Base-by-base conservation (phyloP, 2,797 vertebrate species). In the Pterois miles region DNA sequence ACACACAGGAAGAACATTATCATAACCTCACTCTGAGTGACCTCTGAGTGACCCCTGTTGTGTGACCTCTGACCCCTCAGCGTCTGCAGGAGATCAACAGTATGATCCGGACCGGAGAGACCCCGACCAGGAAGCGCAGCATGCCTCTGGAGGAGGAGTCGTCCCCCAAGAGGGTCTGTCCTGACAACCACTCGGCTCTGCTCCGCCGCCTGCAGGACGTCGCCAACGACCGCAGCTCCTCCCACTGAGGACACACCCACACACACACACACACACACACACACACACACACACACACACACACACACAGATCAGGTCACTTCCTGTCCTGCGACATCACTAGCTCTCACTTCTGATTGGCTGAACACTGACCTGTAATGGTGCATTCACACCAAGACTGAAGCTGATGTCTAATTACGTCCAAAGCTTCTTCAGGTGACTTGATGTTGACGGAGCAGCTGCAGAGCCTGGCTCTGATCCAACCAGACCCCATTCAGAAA, bases 101-200 rank as follows among this genome's bases (percentile, higher is more conserved):
- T 75, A 98, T 99, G 98, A 96, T 99, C 72, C 94, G 95, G 82
- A 98, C 96, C 1, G 97, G 97, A 50, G 97, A 98, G 89, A 97
- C 96, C 0, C 97, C 97, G 5, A 95, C 95, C 4, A 97, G 97
- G 95, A 99, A 99, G 93, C 96, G 97, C 76, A 95, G 96, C 78
- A 92, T 96, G 76, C 38, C 96, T 16, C 96, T 97, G 74, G 98
- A 98, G 4, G 96, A 96, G 14, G 95, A 94, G 9, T 93, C 95
- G 0, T 97, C 97, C 0, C 96, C 97, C 11, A 99, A 99, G 91
- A 93, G 97, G 2, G 94, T 97, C 14, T 98, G 98, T 78, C 96
- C 96, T 7, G 97, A 98, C 91, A 97, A 96, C 53, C 97, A 98
- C 84, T 96, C 96, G 0, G 96, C 97, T 27, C 94, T 98, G 56